Evolutionary conservation across 2,113 vertebrate species (phyloP), one percentile per base, ranked within the genome.

Genomic region (Ancistrus triradiatus): DNA sequence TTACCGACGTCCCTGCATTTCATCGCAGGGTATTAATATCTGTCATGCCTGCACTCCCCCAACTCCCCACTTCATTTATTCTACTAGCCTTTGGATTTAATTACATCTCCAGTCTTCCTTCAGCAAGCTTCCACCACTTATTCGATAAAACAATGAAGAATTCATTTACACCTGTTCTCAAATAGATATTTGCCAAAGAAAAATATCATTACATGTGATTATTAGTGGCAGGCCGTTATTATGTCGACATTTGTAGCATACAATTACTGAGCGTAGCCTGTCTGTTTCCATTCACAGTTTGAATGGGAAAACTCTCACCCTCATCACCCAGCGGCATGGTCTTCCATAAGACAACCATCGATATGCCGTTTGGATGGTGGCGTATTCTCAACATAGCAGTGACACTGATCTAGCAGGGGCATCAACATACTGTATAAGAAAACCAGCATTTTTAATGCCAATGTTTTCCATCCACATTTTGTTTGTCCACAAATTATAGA

Each of bases 91-190:
- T 87, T 83, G 19, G 51, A 79, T 89, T 88, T 86, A 89, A 91
- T 89, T 88, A 89, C 86, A 78, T 86, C 86, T 84, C 77, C 77
- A 83, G 82, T 86, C 72, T 66, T 83, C 80, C 81, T 66, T 27
- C 33, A 77, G 83, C 83, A 81, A 87, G 84, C 83, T 85, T 84
- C 80, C 82, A 86, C 87, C 82, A 78, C 81, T 88, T 81, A 73
- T 80, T 85, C 82, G 78, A 80, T 84, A 83, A 85, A 86, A 80
- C 85, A 82, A 83, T 72, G 73, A 81, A 82, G 84, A 85, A 87
- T 85, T 87, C 80, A 85, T 91, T 87, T 85, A 82, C 86, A 87
- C 83, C 81, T 90, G 84, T 88, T 87, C 79, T 86, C 84, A 81
- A 80, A 83, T 82, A 75, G 75, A 64, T 43, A 73, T 79, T 84